Conservation (phyloP, 2,113 vertebrate species). For the Nanorana parkeri region DNA sequence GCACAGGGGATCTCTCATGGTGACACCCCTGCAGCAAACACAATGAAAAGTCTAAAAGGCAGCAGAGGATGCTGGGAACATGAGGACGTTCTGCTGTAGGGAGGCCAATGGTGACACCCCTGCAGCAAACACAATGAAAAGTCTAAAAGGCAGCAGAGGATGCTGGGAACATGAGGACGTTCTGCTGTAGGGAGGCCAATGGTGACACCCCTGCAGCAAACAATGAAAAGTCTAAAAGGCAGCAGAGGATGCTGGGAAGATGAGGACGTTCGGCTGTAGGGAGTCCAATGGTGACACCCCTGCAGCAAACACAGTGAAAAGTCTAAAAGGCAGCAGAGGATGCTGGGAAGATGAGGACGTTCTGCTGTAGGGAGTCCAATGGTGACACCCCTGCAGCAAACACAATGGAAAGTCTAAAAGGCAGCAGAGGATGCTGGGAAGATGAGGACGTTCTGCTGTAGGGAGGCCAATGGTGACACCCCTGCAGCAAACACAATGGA, state of each 20-base stretch:
- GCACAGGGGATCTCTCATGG: not conserved
- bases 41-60: not conserved
- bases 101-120: not conserved
- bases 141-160: too few species aligned
- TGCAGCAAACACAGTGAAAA: not conserved
- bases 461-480: not conserved
- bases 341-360: too few species aligned
- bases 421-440: too few species aligned
- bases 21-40: conserved; percentile 5
- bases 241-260: too few species aligned
- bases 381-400: conserved; percentile 8
- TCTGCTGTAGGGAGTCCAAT: too few species aligned
- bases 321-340: too few species aligned
- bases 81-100: too few species aligned
- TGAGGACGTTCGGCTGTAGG: too few species aligned
- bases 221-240: not conserved
- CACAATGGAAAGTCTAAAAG: not conserved
- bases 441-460: too few species aligned
- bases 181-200: too few species aligned
- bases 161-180: too few species aligned
- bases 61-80: too few species aligned
- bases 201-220: conserved; percentile 8
- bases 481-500: conserved; percentile 6
- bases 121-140: conserved; percentile 3
- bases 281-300: not conserved